These are phyloP conservation scores for Heloderma charlesbogerti DNA, from an alignment of 2,113 vertebrate genomes.

Conservation along the genomic window DNA sequence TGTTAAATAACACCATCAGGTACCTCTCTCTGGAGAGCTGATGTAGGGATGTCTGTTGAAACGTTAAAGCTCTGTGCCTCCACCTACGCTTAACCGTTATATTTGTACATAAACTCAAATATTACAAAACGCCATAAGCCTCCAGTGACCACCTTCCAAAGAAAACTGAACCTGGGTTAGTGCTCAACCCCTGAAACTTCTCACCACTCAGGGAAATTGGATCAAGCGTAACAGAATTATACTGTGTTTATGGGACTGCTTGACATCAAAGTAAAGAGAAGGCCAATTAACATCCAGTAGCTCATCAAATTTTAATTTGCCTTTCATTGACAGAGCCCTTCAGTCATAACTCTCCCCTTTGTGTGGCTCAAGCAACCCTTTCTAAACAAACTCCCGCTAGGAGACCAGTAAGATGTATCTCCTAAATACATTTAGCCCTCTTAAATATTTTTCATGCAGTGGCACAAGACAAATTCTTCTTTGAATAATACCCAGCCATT, in stretches of 20 bases:
- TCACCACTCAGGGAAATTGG: no score
- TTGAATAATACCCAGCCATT: not conserved
- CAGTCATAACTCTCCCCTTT: not conserved
- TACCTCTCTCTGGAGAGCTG: no score
- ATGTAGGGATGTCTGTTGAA: no score
- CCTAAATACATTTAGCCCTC: not conserved
- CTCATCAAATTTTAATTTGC: constrained; percentile 70
- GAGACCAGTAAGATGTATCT: fast-evolving
- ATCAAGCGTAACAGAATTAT: constrained; percentile 30
- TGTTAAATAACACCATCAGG: no score
- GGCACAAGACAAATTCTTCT: not conserved
- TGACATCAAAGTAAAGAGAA: constrained; percentile 64
- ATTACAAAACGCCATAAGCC: no score
- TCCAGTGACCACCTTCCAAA: no score
- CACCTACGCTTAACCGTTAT: no score
- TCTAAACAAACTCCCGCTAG: fast-evolving
- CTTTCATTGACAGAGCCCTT: constrained; percentile 52
- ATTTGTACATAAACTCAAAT: no score
- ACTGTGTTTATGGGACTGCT: constrained; percentile 62
- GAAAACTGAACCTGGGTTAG: no score
- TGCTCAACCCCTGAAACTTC: no score
- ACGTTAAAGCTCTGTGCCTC: no score
- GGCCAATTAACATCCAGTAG: constrained; percentile 67
- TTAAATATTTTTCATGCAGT: no score
- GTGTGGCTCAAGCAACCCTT: not conserved